Conservation (phyloP, 2,797 vertebrate genomes). For the Syngnathus acus region DNA sequence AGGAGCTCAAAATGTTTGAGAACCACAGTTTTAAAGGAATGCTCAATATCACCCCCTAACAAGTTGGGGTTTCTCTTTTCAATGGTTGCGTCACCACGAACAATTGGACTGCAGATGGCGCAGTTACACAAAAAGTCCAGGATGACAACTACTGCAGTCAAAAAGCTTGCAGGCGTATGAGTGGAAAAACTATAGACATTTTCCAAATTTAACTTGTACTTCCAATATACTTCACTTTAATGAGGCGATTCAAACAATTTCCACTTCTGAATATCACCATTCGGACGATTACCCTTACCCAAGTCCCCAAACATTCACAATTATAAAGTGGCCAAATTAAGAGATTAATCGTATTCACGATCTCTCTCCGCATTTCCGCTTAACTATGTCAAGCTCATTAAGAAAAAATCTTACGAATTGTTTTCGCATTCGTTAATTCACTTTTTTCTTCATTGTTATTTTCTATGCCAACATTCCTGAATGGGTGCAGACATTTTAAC, state of each 20-base stretch:
- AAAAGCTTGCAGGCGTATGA: too few species aligned
- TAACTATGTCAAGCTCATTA: too few species aligned
- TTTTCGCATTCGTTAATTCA: too few species aligned
- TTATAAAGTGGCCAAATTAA: too few species aligned
- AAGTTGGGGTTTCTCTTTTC: slow-evolving; percentile 6
- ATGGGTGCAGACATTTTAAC: too few species aligned
- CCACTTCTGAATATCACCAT: background rate
- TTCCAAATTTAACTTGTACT: background rate
- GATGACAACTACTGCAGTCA: slow-evolving; percentile 26
- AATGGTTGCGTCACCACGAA: background rate
- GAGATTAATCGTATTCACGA: too few species aligned
- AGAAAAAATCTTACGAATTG: too few species aligned
- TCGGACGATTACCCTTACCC: background rate
- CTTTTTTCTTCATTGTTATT: too few species aligned
- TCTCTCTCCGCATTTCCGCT: too few species aligned
- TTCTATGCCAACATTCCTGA: too few species aligned
- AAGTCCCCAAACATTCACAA: too few species aligned
- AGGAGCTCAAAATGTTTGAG: background rate
- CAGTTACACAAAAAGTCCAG: slow-evolving; percentile 20
- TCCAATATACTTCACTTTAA: background rate
- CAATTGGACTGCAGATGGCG: slow-evolving; percentile 51
- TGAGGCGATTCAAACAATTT: background rate
- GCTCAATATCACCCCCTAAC: background rate
- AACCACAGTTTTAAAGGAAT: background rate
- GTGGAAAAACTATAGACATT: too few species aligned